These are phyloP conservation scores for Allochrocebus solatus DNA, from an alignment of 2,797 vertebrate species.

Conservation along the genomic window DNA sequence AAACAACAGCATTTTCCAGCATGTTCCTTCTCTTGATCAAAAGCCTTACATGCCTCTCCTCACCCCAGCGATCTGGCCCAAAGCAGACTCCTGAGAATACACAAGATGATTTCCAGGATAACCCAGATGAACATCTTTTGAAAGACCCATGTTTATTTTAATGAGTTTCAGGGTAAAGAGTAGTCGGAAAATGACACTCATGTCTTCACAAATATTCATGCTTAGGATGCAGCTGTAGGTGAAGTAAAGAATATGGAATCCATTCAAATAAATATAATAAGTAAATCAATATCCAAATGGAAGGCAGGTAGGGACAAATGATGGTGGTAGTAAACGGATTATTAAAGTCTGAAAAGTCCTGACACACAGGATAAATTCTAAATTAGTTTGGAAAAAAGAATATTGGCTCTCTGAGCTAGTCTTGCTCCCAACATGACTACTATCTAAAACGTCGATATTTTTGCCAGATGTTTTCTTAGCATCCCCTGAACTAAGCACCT, in stretches of 20 bases:
- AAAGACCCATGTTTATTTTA: neutral
- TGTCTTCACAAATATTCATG: neutral
- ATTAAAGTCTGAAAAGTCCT: neutral
- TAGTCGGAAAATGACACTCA: neutral
- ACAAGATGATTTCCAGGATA: neutral
- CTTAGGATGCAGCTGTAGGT: neutral
- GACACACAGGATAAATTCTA: neutral
- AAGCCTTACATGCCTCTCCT: neutral
- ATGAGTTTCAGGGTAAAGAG: neutral
- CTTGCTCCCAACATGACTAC: neutral
- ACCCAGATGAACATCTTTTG: neutral
- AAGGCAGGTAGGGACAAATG: neutral
- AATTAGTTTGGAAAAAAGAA: neutral
- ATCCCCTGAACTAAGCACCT: neutral
- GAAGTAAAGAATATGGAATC: neutral
- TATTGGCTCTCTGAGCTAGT: neutral
- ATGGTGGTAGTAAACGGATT: neutral
- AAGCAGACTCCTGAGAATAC: neutral
- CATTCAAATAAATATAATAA: neutral
- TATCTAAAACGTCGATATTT: neutral
- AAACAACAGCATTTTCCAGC: neutral
- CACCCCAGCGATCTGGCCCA: neutral
- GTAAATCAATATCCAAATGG: neutral
- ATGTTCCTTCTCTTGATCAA: neutral
- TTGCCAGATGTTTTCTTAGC: neutral